phyloP scores from a whole-genome alignment of 2,797 vertebrate genomes.

The Sphenodon punctatus region DNA sequence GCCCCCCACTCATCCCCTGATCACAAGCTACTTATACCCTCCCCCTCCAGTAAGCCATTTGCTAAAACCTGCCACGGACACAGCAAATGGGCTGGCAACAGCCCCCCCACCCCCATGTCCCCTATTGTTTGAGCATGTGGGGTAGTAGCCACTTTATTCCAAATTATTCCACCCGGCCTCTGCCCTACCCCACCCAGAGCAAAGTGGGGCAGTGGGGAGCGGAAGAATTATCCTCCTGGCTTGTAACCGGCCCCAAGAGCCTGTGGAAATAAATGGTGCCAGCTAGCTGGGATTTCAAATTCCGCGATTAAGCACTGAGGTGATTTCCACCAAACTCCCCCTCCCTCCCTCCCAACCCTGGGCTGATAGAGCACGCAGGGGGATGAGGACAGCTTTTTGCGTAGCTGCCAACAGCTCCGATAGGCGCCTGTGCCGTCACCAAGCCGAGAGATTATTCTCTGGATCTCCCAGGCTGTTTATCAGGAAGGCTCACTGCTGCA shows the following conservation, averaged over 20 bases:
- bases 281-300: constrained; percentile 72
- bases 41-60: not conserved
- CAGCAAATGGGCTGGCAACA: not conserved
- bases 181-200: not conserved
- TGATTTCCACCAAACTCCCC: constrained; percentile 26
- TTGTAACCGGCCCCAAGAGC: constrained; percentile 59
- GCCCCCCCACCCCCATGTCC: too few species aligned
- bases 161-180: not conserved
- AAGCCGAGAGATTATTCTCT: constrained; percentile 64
- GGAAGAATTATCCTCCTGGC: constrained; percentile 44
- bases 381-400: constrained; percentile 63
- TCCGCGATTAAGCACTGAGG: constrained; percentile 71
- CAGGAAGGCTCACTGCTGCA: constrained; percentile 63
- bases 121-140: not conserved
- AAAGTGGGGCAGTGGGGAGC: not conserved
- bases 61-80: not conserved
- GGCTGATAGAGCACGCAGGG: constrained; percentile 56
- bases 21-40: not conserved
- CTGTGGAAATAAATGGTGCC: constrained; percentile 67
- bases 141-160: not conserved
- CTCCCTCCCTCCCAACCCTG: not conserved
- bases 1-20: not conserved
- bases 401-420: constrained; percentile 73
- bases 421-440: constrained; percentile 66
- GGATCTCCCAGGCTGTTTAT: constrained; percentile 75